phyloP scores from a whole-genome alignment of 2,797 vertebrate genomes.

The Sebastolobus alascanus region DNA sequence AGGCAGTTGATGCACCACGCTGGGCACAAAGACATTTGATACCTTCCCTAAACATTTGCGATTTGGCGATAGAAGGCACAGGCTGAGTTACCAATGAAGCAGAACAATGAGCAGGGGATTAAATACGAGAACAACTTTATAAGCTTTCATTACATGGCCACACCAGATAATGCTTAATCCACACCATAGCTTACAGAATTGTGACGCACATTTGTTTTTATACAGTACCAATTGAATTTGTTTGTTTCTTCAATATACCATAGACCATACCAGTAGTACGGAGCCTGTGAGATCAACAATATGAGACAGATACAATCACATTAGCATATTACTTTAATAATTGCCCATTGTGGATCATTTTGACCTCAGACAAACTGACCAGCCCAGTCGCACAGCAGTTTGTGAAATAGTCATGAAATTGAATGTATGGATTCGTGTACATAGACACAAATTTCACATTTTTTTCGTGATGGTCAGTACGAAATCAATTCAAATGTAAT shows the following conservation, averaged over 20 bases:
- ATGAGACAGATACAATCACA: not conserved
- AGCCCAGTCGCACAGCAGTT: no score
- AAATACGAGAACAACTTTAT: not conserved
- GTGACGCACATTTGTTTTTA: not conserved
- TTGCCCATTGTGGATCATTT: not conserved
- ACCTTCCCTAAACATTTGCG: slow-evolving; percentile 10
- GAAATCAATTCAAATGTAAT: no score
- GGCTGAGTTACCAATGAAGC: not conserved
- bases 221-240: not conserved
- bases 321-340: not conserved
- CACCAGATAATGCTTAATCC: slow-evolving; percentile 7
- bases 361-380: not conserved
- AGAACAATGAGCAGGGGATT: slow-evolving; percentile 12
- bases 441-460: no score
- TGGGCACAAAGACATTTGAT: slow-evolving; percentile 23
- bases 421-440: no score
- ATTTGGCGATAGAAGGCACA: not conserved
- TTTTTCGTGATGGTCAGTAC: no score
- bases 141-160: not conserved
- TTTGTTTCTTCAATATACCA: not conserved
- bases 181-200: not conserved
- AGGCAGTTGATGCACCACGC: slow-evolving; percentile 22
- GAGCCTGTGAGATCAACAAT: not conserved
- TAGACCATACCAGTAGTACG: not conserved
- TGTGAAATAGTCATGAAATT: no score